Base-by-base conservation (phyloP, 2,888 invertebrate species). In the Ornithoptera alexandrae region DNA sequence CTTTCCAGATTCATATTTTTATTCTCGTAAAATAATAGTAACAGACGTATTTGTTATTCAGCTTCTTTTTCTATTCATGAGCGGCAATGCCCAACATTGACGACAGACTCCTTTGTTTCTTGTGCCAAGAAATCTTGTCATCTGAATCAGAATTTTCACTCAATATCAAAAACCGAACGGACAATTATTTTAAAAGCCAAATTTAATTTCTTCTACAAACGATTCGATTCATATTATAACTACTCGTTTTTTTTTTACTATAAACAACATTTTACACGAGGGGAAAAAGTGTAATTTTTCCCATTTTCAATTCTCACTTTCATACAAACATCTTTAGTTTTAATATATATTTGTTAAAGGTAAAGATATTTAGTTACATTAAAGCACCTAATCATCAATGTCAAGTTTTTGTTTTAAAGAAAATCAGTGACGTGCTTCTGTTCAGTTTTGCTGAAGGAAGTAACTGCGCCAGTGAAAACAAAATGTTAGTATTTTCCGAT, bases 1-100 rank as follows among this genome's bases (percentile, higher is more conserved):
- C 65, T 36, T 65, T 62, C 61, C 42, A 30, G 69, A 62, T 67
- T 57, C 68, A 69, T 56, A 61, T 65, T 69, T 56, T 69, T 61
- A 65, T 64, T 39, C 69, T 61, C 59, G 46, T 68, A 56, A n/a
- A 60, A 61, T 61, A 69, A 69, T 62, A 69, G 57, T 57, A 30
- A 65, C 46, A 42, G 65, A 62, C 59, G 42, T 65, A n/a, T 67
- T 30, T 65, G 64, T 67, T 30, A 57, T 50, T 61, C 62, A 46
- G 50, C 36, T 50, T 36, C 62, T 69, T 57, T 65, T 53, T 53
- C 53, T 61, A 65, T 65, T 65, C 62, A 59, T 62, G 62, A 65
- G 65, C 46, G 65, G 62, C 57, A 65, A 65, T 62, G 15, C 36
- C 57, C 62, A 50, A 57, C 57, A 62, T 62, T 65, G 24, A 65